Evolutionary conservation across 2,797 vertebrate species (phyloP).

Genomic region (Neosilurus mollespiculum): DNA sequence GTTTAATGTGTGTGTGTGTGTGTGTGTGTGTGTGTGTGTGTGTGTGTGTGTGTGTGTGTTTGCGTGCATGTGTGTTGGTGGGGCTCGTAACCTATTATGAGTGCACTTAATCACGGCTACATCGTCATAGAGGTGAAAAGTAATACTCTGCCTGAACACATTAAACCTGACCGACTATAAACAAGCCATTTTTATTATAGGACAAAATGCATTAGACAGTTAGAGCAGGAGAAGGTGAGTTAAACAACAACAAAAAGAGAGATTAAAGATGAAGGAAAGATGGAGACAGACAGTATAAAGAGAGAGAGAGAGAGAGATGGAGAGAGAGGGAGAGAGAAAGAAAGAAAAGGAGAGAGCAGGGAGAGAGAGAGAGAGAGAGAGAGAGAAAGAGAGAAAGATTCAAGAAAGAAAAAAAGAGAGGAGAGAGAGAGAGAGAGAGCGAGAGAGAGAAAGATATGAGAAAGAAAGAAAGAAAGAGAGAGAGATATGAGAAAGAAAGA

Average conservation of each 20-base stretch:
- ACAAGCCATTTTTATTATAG: constrained; percentile 54
- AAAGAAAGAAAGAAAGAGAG: too few relatives aligned
- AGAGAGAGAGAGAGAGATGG: neutral
- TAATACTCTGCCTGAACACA: constrained; percentile 43
- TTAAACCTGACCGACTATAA: constrained; percentile 64
- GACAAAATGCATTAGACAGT: constrained; percentile 56
- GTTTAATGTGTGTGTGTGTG: too few relatives aligned
- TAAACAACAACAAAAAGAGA: constrained; percentile 10
- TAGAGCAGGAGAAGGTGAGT: constrained; percentile 43
- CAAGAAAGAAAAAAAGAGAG: too few relatives aligned
- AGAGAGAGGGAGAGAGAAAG: constrained; percentile 27
- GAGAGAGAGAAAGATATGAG: too few relatives aligned
- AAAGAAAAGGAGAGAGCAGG: neutral
- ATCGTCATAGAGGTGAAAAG: constrained; percentile 55
- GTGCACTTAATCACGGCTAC: constrained; percentile 57
- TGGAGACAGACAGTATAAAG: neutral
- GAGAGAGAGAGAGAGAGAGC: too few relatives aligned
- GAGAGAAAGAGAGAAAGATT: too few relatives aligned
- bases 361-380: neutral
- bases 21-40: neutral
- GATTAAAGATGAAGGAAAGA: neutral
- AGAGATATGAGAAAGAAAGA: too few relatives aligned
- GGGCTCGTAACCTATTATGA: constrained; percentile 55
- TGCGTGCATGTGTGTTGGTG: neutral
- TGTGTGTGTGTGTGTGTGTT: too few relatives aligned